A percentile compares a stretch with the other conserved stretches of the same genome.
phyloP scores from a whole-genome alignment of 2,797 vertebrate genomes.

The Hyperoplus immaculatus region DNA sequence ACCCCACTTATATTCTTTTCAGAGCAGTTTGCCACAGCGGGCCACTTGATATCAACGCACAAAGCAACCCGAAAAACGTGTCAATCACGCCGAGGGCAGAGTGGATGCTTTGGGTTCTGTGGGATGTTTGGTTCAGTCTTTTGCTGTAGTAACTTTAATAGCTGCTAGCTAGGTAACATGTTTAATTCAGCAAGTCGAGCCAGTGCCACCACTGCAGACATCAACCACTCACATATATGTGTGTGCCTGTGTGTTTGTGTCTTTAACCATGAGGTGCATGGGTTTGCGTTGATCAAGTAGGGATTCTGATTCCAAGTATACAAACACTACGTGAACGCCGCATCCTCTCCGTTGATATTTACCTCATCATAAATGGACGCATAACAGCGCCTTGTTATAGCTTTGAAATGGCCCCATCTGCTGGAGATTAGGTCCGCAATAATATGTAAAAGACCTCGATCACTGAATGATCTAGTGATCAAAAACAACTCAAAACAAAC shows the following conservation, averaged over 20 bases:
- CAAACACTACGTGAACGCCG: slow-evolving; percentile 26
- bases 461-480: no score
- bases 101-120: slow-evolving; percentile 35
- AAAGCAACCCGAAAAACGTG: slow-evolving; percentile 43
- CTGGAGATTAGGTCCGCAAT: slow-evolving; percentile 21
- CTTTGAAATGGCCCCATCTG: slow-evolving; percentile 40
- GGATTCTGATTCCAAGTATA: neutral
- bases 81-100: slow-evolving; percentile 35
- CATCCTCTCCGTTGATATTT: slow-evolving; percentile 20
- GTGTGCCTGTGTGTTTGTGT: neutral
- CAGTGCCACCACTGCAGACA: neutral
- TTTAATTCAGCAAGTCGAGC: neutral
- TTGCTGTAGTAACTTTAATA: neutral
- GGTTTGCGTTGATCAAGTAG: rapidly evolving
- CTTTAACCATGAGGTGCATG: neutral
- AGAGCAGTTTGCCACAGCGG: slow-evolving; percentile 11
- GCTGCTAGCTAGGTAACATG: neutral
- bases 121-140: slow-evolving; percentile 30
- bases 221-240: no score
- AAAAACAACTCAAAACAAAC: no score
- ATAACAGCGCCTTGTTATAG: slow-evolving; percentile 2
- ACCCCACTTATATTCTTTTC: slow-evolving; percentile 21
- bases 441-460: neutral
- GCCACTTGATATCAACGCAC: slow-evolving; percentile 28
- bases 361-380: slow-evolving; percentile 54